Conservation (phyloP, 1,140 invertebrate species). For the Hylaeus volcanicus region DNA sequence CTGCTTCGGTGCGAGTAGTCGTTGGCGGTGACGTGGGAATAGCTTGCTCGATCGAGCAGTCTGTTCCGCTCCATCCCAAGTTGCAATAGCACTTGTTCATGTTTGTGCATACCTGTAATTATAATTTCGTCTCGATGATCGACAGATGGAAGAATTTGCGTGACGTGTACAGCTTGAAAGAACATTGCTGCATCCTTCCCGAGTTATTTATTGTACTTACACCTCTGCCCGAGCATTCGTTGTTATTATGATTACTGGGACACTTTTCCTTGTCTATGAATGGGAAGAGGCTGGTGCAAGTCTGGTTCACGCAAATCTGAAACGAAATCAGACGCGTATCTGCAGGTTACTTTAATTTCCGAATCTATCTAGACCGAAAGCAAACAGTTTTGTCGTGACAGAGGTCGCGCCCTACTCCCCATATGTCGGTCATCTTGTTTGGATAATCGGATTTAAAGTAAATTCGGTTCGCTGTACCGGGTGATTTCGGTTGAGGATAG, state of each 20-base stretch:
- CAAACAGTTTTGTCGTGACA: constrained; percentile 16
- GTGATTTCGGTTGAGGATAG: background rate
- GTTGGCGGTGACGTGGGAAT: constrained; percentile 83
- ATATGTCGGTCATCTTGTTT: background rate
- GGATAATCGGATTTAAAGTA: constrained; percentile 21
- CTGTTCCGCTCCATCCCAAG: constrained; percentile 91
- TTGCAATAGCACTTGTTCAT: constrained; percentile 95
- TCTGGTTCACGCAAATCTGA: constrained; percentile 94
- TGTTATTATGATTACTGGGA: constrained; percentile 92
- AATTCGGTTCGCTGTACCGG: background rate
- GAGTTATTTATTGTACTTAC: constrained; percentile 82
- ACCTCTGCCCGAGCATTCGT: constrained; percentile 96
- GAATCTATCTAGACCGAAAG: constrained; percentile 14
- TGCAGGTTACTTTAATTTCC: too few relatives aligned
- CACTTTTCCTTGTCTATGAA: constrained; percentile 92
- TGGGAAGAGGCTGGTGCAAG: constrained; percentile 91
- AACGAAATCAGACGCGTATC: constrained; percentile 49
- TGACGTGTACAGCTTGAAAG: too few relatives aligned
- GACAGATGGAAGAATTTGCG: too few relatives aligned
- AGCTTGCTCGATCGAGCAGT: constrained; percentile 91
- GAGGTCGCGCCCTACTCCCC: too few relatives aligned
- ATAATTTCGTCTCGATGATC: too few relatives aligned
- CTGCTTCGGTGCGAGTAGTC: constrained; percentile 76
- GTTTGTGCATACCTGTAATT: constrained; percentile 93
- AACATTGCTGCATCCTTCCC: too few relatives aligned